These are phyloP conservation scores for Gymnoscopelus microlampas DNA, from an alignment of 2,797 vertebrate species.

Conservation along the genomic window DNA sequence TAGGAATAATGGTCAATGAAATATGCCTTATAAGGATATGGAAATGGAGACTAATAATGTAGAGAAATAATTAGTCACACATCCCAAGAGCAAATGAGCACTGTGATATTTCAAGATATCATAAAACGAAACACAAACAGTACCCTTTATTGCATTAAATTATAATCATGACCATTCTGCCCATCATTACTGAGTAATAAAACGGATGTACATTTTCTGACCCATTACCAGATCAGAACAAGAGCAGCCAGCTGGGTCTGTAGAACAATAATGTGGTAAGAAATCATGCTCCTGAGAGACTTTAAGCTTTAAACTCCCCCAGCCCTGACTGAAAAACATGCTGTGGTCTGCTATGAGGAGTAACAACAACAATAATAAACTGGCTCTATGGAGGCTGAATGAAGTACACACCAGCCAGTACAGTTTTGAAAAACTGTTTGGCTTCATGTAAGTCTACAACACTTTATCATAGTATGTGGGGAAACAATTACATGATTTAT, in stretches of 20 bases:
- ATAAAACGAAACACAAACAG: too few relatives aligned
- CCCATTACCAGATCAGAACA: background rate
- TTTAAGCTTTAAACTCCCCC: background rate
- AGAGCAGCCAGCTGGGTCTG: background rate
- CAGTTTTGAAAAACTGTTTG: background rate
- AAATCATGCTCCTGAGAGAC: background rate
- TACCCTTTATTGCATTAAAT: too few relatives aligned
- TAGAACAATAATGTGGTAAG: slow-evolving; percentile 1
- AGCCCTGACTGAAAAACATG: slow-evolving; percentile 16
- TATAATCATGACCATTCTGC: too few relatives aligned
- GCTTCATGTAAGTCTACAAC: background rate
- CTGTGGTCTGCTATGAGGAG: background rate
- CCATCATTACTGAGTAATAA: too few relatives aligned
- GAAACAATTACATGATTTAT: slow-evolving; percentile 13
- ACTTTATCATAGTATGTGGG: background rate
- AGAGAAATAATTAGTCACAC: too few relatives aligned
- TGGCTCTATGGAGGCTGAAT: too few relatives aligned
- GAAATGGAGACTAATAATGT: slow-evolving; percentile 6
- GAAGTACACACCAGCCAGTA: background rate
- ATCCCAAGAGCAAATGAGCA: too few relatives aligned
- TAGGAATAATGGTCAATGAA: too few relatives aligned
- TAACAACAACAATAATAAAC: too few relatives aligned
- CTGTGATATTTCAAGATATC: too few relatives aligned
- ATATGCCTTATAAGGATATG: background rate
- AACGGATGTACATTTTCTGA: too few relatives aligned